These are phyloP conservation scores for Himalopsyche japonica DNA, from an alignment of 2,888 invertebrate genomes.

Conservation along the genomic window DNA sequence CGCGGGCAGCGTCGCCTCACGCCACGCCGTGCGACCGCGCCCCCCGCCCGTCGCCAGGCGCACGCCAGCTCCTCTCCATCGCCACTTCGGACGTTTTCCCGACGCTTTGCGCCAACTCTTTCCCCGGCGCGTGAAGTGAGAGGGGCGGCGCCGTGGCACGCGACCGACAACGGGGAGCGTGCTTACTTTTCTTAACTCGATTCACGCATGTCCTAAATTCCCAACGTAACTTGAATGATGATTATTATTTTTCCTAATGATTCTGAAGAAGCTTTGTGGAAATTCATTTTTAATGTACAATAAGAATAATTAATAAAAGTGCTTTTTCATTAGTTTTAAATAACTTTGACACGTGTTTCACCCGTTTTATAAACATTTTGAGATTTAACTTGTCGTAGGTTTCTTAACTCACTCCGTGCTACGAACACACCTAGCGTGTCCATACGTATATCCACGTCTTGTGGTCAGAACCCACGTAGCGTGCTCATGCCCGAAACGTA, in stretches of 20 bases:
- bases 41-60: not conserved
- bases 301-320: no score
- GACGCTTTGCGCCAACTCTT: conserved; percentile 8
- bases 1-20: not conserved
- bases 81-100: not conserved
- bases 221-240: not conserved
- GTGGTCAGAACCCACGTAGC: no score
- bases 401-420: no score
- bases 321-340: no score
- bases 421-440: no score
- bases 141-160: conserved; percentile 4
- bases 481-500: no score
- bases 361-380: no score
- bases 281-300: no score
- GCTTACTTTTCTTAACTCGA: not conserved
- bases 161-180: not conserved
- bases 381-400: no score
- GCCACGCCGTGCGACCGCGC: not conserved
- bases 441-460: no score
- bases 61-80: not conserved
- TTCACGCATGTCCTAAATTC: not conserved
- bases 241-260: not conserved
- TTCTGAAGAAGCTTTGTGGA: no score
- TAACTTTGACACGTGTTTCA: no score
- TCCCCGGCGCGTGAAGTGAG: not conserved